phyloP scores from a whole-genome alignment of 2,888 invertebrate species.

The Sminthurinus aureus region DNA sequence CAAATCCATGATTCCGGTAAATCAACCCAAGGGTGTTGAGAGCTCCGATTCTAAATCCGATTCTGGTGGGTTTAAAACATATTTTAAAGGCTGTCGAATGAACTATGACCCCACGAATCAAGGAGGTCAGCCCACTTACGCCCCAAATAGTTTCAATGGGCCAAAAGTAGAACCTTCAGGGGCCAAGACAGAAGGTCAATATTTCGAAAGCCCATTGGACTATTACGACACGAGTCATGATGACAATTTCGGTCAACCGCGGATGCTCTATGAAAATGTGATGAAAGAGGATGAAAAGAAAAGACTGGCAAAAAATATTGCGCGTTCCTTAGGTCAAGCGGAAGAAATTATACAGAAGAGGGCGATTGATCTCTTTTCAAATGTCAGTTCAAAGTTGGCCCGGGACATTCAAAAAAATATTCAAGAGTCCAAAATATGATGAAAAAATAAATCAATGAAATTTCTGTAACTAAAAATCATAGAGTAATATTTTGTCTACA shows the following conservation, averaged over 20 bases:
- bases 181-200: constrained; percentile 77
- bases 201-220: constrained; percentile 61
- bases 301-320: not conserved
- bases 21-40: constrained; percentile 72
- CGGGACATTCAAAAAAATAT: no score
- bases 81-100: not conserved
- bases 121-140: constrained; percentile 87
- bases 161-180: constrained; percentile 70
- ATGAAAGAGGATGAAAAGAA: not conserved
- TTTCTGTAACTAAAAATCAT: no score
- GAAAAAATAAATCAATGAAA: no score
- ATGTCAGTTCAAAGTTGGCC: no score
- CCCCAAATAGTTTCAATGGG: constrained; percentile 86
- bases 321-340: no score
- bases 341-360: no score
- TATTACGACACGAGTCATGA: constrained; percentile 82
- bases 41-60: no score
- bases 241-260: constrained; percentile 84
- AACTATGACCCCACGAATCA: constrained; percentile 72
- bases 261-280: not conserved
- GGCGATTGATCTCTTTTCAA: no score
- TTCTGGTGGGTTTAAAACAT: not conserved
- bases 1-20: not conserved
- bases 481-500: no score
- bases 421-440: no score